Evolutionary conservation across 2,113 vertebrate species (phyloP), one percentile per base, ranked within the genome.

Genomic region (Mirounga angustirostris): DNA sequence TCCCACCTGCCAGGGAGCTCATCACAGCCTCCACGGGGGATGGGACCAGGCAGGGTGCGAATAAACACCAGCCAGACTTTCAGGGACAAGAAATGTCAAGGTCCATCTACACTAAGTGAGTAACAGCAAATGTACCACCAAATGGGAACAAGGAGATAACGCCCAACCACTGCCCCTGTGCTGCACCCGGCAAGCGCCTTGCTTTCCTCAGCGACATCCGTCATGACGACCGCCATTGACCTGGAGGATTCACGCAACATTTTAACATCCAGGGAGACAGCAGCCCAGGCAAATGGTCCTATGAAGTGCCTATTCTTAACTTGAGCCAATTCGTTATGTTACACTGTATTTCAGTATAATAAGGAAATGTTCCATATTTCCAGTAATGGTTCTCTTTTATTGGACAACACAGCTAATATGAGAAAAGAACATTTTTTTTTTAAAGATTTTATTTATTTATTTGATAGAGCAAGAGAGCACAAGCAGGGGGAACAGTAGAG

Each of bases 61-160:
- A 74, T 15, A 80, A 80, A 94, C 59, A 52, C n/a, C 69, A 95
- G 85, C 14, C 54, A 21, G 69, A 33, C 67, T 80, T 89, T 50
- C 88, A 28, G 40, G 50, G 19, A 36, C 43, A 1, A 54, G 9
- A 78, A 24, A 26, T 26, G 30, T 52, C 65, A 74, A 21, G 40
- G 73, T 11, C 24, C 43, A 30, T 36, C 30, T 21, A 22, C 63
- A 71, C 40, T 5, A 30, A 80, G 52, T 24, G n/a, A 26, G 7
- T 18, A 78, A 24, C 30, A 65, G 30, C 59, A 83, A 59, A 21
- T 0, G 4, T 6, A 46, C 43, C 16, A 22, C 26, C 36, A 54
- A 43, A 33, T 33, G 33, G 92, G 76, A 74, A 46, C 4, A 1
- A 30, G 61, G 1, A 19, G 1, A 9, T 0, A 50, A 13, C 6